Evolutionary conservation across 2,888 invertebrate species (phyloP).

Genomic region (Leistus spinibarbis): DNA sequence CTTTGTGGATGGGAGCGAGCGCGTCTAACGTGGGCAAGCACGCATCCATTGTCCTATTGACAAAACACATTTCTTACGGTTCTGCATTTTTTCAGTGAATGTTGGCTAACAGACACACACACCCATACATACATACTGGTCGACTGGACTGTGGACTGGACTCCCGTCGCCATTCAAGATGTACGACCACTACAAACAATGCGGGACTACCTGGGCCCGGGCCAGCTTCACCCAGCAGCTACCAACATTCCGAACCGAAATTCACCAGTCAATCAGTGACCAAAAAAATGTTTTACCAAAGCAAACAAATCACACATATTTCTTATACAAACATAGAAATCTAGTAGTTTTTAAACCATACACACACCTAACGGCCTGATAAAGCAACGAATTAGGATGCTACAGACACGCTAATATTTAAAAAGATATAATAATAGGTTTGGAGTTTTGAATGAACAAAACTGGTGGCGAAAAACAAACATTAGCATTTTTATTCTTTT

Average conservation of each 20-base stretch:
- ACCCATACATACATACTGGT: not conserved
- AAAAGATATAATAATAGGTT: no score
- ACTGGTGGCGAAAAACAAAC: no score
- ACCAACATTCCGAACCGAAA: constrained; percentile 15
- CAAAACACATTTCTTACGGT: constrained; percentile 7
- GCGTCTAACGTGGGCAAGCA: not conserved
- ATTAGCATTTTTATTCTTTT: no score
- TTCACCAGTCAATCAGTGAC: not conserved
- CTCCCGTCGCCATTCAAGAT: constrained; percentile 11
- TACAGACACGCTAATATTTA: no score
- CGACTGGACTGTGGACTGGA: not conserved
- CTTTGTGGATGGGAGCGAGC: not conserved
- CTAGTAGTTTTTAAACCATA: not conserved
- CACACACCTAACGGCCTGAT: not conserved
- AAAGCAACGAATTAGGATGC: not conserved
- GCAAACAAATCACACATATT: not conserved
- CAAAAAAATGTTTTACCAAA: not conserved
- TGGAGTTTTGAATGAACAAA: no score
- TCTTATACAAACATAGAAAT: not conserved
- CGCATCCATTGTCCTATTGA: constrained; percentile 7
- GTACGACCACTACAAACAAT: constrained; percentile 10
- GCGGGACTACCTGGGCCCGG: constrained; percentile 7
- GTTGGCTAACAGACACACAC: not conserved
- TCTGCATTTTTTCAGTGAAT: constrained; percentile 7
- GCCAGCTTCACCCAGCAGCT: not conserved